Conservation (phyloP, 1,140 invertebrate species). For the Bombus superbus region DNA sequence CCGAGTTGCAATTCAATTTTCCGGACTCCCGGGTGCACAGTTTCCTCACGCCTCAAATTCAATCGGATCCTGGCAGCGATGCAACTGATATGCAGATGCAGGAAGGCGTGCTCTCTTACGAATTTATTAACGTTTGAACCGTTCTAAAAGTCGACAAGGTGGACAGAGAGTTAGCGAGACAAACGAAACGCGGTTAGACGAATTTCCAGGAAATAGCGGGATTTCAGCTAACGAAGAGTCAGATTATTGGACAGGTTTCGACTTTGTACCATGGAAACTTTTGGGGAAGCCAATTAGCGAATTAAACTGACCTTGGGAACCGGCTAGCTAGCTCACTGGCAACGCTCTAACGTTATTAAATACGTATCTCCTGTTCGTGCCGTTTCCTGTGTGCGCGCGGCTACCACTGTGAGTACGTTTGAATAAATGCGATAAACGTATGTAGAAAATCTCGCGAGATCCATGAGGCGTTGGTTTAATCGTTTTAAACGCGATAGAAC, state of each 20-base stretch:
- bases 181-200: background rate
- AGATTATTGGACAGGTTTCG: slow-evolving; percentile 49
- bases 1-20: slow-evolving; percentile 62
- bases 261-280: slow-evolving; percentile 36
- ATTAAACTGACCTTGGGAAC: background rate
- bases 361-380: background rate
- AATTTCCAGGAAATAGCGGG: background rate
- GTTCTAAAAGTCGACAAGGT: background rate
- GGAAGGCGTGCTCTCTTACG: slow-evolving; percentile 26
- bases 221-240: slow-evolving; percentile 38
- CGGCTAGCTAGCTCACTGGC: background rate
- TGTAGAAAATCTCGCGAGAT: background rate
- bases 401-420: background rate
- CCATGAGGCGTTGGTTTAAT: background rate
- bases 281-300: background rate
- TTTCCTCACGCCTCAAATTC: slow-evolving; percentile 46
- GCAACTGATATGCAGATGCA: slow-evolving; percentile 50
- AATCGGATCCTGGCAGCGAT: slow-evolving; percentile 30
- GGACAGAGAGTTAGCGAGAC: background rate
- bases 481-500: background rate
- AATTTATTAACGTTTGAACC: slow-evolving; percentile 30
- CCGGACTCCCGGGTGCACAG: slow-evolving; percentile 50
- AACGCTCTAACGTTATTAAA: slow-evolving; percentile 24
- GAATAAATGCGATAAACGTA: background rate
- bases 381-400: too few relatives aligned